Percentiles rank a stretch among this genome's conserved stretches.
Conservation (phyloP, 2,113 vertebrate species). For the Pica pica region DNA sequence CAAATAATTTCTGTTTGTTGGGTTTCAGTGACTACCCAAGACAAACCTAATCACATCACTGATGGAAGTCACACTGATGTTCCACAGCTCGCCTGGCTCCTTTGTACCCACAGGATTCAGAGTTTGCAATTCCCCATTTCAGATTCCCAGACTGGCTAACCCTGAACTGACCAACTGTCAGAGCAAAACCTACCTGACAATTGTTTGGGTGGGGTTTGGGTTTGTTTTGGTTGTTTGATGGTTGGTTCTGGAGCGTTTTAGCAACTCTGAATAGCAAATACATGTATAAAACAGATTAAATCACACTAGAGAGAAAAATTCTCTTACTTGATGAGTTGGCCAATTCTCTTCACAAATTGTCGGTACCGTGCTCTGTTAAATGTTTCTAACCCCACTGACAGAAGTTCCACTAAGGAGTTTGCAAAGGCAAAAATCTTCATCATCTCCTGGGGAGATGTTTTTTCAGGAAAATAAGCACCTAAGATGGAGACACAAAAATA, state of each 20-base stretch:
- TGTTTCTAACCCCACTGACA: conserved; percentile 88
- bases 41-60: neutral
- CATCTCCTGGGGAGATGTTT: conserved; percentile 90
- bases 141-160: neutral
- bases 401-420: conserved; percentile 87
- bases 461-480: conserved; percentile 88
- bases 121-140: neutral
- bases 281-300: neutral
- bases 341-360: conserved; percentile 94
- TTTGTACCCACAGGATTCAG: neutral
- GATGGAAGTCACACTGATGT: neutral
- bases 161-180: neutral
- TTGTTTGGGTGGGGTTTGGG: rapidly evolving
- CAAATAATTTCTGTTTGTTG: neutral
- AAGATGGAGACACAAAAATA: neutral
- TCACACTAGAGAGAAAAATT: neutral
- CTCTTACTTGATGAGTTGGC: conserved; percentile 89
- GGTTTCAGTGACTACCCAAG: neutral
- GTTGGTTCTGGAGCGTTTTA: neutral
- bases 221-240: neutral
- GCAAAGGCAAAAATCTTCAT: conserved; percentile 96
- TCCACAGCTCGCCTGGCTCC: neutral
- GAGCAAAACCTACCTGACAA: neutral
- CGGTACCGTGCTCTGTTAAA: conserved; percentile 93
- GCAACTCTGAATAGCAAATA: neutral